Evolutionary conservation across 92 coral and sea anemone genomes (phyloP).

Genomic region (Scolanthus callimorphus): DNA sequence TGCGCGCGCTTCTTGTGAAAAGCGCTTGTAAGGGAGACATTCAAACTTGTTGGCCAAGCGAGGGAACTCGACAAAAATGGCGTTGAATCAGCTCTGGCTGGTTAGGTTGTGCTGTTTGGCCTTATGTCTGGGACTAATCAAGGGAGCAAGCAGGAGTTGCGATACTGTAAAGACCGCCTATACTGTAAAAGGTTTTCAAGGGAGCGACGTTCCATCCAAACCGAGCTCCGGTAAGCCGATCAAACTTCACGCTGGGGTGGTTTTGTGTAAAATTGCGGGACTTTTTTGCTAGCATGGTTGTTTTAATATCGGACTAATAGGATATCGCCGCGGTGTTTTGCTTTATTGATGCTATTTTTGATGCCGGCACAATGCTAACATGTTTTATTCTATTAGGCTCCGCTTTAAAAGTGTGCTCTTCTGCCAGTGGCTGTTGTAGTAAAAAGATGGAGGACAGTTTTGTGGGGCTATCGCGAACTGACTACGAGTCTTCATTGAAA

Average conservation of each 20-base stretch:
- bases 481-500: slow-evolving; percentile 39
- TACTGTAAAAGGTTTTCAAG: slow-evolving; percentile 42
- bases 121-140: slow-evolving; percentile 12
- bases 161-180: slow-evolving; percentile 45
- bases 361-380: slow-evolving; percentile 6
- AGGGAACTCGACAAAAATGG: neutral
- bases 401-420: slow-evolving; percentile 50
- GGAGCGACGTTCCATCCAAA: slow-evolving; percentile 46
- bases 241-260: slow-evolving; percentile 12
- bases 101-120: slow-evolving; percentile 5
- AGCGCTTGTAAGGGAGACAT: neutral
- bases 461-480: slow-evolving; percentile 29
- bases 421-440: slow-evolving; percentile 54
- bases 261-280: slow-evolving; percentile 35
- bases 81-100: neutral
- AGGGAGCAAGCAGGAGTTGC: slow-evolving; percentile 29
- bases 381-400: slow-evolving; percentile 31
- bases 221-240: slow-evolving; percentile 48
- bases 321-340: neutral
- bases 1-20: too few species aligned
- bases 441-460: slow-evolving; percentile 63
- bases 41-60: neutral
- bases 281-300: slow-evolving; percentile 1
- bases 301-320: slow-evolving; percentile 1
- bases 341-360: neutral